A percentile compares a stretch with the other conserved stretches of the same genome.
Conservation (phyloP, 2,888 invertebrate genomes). For the Patella pellucida region DNA sequence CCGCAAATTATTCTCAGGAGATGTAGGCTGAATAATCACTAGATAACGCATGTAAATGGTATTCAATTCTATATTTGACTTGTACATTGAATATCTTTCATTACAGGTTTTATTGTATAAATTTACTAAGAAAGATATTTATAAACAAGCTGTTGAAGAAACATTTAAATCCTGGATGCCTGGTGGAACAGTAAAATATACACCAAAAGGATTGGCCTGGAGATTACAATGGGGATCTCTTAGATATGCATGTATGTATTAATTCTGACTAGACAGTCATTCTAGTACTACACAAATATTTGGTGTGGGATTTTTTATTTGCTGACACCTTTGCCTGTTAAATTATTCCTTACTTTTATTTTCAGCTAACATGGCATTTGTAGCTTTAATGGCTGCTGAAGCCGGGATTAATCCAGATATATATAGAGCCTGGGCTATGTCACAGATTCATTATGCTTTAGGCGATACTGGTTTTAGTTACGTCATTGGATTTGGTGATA, state of each 20-base stretch:
- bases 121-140: slow-evolving; percentile 43
- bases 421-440: slow-evolving; percentile 54
- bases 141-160: slow-evolving; percentile 32
- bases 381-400: slow-evolving; percentile 57
- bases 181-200: slow-evolving; percentile 25
- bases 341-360: not conserved
- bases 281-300: too few relatives aligned
- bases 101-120: slow-evolving; percentile 44
- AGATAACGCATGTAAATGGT: too few relatives aligned
- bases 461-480: slow-evolving; percentile 60
- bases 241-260: slow-evolving; percentile 29
- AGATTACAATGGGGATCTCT: slow-evolving; percentile 32
- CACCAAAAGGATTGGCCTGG: slow-evolving; percentile 36
- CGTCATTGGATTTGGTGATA: slow-evolving; percentile 53
- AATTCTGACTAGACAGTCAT: too few relatives aligned
- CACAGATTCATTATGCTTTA: slow-evolving; percentile 62
- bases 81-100: too few relatives aligned
- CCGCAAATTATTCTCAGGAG: too few relatives aligned
- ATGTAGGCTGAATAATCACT: too few relatives aligned
- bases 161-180: slow-evolving; percentile 28
- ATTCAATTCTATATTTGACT: too few relatives aligned
- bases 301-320: too few relatives aligned
- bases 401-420: slow-evolving; percentile 46
- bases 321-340: too few relatives aligned
- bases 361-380: slow-evolving; percentile 55